Conservation (phyloP, 2,113 vertebrate species). For the Elephantulus edwardii region DNA sequence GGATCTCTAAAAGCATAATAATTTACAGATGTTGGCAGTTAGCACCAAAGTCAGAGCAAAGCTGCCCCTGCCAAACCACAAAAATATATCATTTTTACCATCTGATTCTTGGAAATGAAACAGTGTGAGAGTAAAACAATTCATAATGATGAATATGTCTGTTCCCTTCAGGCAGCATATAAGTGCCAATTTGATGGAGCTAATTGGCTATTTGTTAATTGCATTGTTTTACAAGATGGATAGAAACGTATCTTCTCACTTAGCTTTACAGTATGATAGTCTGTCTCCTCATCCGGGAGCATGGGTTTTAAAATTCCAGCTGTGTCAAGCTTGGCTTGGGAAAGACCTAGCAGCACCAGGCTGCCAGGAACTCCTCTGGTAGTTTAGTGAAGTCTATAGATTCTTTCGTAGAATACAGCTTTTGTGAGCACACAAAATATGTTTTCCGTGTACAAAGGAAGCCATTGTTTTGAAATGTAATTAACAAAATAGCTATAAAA, state of each 20-base stretch:
- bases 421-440: neutral
- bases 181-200: neutral
- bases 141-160: neutral
- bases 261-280: neutral
- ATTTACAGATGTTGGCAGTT: constrained; percentile 85
- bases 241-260: neutral
- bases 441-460: neutral
- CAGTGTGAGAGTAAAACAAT: neutral
- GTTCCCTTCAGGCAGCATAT: neutral
- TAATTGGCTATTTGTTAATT: rapidly evolving
- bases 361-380: neutral
- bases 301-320: neutral
- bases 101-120: constrained; percentile 84
- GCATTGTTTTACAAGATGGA: neutral
- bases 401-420: neutral
- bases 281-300: neutral
- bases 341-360: rapidly evolving
- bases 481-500: neutral
- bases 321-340: neutral
- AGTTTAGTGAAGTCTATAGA: neutral
- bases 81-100: constrained; percentile 79
- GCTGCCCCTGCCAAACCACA: constrained; percentile 84
- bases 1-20: constrained; percentile 69
- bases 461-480: neutral
- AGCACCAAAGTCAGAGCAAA: constrained; percentile 61